Base-by-base conservation (phyloP, 2,888 invertebrate genomes). In the Congeria kusceri region DNA sequence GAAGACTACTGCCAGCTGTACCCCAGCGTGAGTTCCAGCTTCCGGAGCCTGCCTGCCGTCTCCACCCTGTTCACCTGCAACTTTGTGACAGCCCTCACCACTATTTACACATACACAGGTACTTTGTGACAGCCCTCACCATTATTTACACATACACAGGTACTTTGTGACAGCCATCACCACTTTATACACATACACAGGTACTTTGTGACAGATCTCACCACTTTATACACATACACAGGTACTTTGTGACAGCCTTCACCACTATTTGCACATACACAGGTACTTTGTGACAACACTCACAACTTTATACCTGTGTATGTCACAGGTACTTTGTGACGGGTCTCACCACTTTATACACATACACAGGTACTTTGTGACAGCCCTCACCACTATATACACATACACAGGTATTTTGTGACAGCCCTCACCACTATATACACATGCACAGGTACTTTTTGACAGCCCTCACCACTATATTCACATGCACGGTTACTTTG, bases 1-100 rank as follows among this genome's bases (percentile, higher is more conserved):
- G 95, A 96, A 78, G 98, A 98, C 93, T 97, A 97, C 92, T 97
- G 97, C 90, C 95, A 96, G 76, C 95, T 97, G 83, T 96, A 96
- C 78, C 96, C 96, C 1, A 95, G 96, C 75, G 96, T 96, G 58
- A 95, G 96, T 32, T 95, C 95, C 27, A 95, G 96, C 65, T 94
- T 98, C 7, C 96, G 95, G 88, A 95, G 95, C 23, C 93, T 98
- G 18, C 97, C 97, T 0, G 95, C 95, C 84, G 95, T 96, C 0
- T 96, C 97, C 0, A 96, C 97, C 1, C 96, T 97, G 90, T 98
- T 98, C 94, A 96, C 97, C 0, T 96, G 97, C 0, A 97, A 97
- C 94, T 96, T 98, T 90, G 95, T 98, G 89, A 97, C 97, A 0
- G 96, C 97, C 0, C 95, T 97, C 13, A 96, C 97, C 0, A 96